These are phyloP conservation scores for Denticeps clupeoides DNA, from an alignment of 2,797 vertebrate genomes.

Conservation along the genomic window DNA sequence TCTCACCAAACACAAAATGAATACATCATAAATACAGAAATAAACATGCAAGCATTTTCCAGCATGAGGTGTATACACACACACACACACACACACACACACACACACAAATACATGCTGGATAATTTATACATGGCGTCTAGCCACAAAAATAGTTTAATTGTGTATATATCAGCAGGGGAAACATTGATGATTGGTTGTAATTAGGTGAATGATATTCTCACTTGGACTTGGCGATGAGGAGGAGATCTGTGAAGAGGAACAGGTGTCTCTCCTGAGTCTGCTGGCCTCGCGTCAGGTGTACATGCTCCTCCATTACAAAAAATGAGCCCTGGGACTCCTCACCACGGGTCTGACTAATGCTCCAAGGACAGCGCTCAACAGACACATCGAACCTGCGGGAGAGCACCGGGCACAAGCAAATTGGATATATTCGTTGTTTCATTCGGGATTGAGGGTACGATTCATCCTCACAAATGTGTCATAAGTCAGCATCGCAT, in stretches of 20 bases:
- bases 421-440: no score
- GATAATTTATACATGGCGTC: no score
- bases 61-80: not conserved
- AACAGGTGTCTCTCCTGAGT: slow-evolving; percentile 76
- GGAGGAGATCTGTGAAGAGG: slow-evolving; percentile 67
- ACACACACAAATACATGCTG: no score
- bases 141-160: no score
- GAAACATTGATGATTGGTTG: no score
- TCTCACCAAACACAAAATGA: no score
- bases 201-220: not conserved
- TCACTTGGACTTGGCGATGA: slow-evolving; percentile 78
- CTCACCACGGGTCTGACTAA: not conserved
- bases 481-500: no score
- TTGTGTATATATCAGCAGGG: no score
- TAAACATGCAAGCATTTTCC: no score
- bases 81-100: not conserved
- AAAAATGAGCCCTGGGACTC: slow-evolving; percentile 44
- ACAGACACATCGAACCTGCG: not conserved
- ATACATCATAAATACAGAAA: not conserved
- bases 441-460: no score
- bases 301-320: slow-evolving; percentile 63
- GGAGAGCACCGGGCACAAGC: no score
- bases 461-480: no score
- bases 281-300: slow-evolving; percentile 71
- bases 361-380: not conserved